Conservation (phyloP, 2,797 vertebrate species). For the Pantherophis alleghaniensis region DNA sequence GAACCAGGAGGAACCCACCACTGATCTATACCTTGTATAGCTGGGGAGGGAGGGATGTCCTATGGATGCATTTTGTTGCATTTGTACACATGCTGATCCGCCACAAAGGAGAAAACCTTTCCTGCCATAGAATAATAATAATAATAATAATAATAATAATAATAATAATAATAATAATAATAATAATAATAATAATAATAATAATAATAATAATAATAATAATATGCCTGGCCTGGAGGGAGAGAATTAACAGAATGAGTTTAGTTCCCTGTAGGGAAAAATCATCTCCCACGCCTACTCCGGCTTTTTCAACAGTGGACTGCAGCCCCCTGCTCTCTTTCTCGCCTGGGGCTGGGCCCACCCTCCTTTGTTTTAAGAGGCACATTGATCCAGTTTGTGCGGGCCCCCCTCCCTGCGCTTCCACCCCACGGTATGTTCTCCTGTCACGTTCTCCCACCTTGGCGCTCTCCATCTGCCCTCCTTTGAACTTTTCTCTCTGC, state of each 20-base stretch:
- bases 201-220: neutral
- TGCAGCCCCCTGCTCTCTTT: neutral
- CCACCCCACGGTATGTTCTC: constrained; percentile 23
- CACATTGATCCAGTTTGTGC: neutral
- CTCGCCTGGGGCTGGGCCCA: neutral
- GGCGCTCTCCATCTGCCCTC: constrained; percentile 21
- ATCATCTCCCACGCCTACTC: too few relatives aligned
- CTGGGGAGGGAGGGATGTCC: too few relatives aligned
- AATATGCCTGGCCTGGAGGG: neutral
- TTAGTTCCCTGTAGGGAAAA: neutral
- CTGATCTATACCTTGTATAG: neutral
- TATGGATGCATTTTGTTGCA: neutral
- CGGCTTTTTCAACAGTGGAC: neutral
- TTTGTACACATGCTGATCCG: neutral
- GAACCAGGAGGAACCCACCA: too few relatives aligned
- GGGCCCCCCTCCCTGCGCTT: neutral
- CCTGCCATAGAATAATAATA: neutral
- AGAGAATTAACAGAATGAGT: neutral
- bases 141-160: neutral
- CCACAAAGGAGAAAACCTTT: neutral
- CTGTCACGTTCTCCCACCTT: constrained; percentile 30
- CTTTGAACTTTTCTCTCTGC: constrained; percentile 36
- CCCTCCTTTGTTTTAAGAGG: constrained; percentile 1
- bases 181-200: neutral
- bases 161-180: neutral